Evolutionary conservation across 2,113 vertebrate genomes (phyloP).

Genomic region (Gnathonemus longibarbis): DNA sequence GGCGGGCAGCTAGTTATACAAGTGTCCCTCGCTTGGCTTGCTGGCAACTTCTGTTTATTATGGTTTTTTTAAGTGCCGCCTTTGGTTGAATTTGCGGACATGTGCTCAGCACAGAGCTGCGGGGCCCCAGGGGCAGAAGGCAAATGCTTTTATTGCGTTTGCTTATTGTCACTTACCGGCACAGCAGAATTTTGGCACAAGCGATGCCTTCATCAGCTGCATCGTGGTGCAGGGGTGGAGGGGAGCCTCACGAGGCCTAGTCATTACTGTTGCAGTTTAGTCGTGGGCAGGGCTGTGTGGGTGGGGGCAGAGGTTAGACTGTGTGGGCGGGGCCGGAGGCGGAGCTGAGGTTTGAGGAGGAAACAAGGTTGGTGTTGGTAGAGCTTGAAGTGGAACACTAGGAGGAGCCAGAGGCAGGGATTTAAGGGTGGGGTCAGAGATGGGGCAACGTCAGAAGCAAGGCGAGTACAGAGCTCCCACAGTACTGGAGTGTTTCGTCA

Average conservation of each 20-base stretch:
- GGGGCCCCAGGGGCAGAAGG: neutral
- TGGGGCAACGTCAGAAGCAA: neutral
- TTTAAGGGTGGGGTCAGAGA: neutral
- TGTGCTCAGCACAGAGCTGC: neutral
- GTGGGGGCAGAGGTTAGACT: neutral
- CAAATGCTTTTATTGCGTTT: neutral
- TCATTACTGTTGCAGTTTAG: neutral
- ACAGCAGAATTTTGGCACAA: neutral
- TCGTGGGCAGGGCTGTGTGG: neutral
- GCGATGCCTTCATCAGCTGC: neutral
- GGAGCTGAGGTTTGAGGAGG: neutral
- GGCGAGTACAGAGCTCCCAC: neutral
- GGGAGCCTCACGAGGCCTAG: neutral
- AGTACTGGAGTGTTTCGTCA: neutral
- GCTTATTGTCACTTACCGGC: neutral
- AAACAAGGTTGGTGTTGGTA: neutral
- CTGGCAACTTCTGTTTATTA: neutral
- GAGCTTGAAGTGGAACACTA: neutral
- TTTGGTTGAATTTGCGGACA: neutral
- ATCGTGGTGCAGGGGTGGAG: neutral
- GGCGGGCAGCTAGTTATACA: neutral
- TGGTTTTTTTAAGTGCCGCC: neutral
- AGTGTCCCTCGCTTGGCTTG: neutral
- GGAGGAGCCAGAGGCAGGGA: neutral
- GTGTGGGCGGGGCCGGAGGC: neutral